Conservation (phyloP, 2,888 invertebrate genomes). For the Hymenopus coronatus region DNA sequence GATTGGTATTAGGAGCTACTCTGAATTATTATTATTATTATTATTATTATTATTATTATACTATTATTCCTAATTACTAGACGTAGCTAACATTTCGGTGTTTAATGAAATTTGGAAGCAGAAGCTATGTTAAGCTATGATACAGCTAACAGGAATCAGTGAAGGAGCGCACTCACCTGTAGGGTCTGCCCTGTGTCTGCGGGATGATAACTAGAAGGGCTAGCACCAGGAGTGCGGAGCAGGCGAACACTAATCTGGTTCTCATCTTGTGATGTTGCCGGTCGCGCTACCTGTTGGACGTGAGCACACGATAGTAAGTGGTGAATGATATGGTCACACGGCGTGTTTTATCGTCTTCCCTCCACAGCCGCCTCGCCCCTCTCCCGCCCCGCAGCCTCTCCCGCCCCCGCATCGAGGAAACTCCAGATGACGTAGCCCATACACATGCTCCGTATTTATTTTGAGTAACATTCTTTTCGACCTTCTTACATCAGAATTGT, state of each 20-base stretch:
- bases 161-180: neutral
- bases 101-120: neutral
- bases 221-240: neutral
- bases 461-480: neutral
- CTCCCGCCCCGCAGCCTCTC: too few relatives aligned
- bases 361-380: too few relatives aligned
- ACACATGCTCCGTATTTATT: neutral
- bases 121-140: neutral
- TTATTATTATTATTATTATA: neutral
- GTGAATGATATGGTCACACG: neutral
- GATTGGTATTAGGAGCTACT: neutral
- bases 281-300: neutral
- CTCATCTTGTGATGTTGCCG: neutral
- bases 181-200: slow-evolving; percentile 1
- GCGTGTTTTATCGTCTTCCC: neutral
- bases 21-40: neutral
- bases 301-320: neutral
- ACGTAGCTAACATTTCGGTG: too few relatives aligned
- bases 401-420: neutral
- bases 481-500: neutral
- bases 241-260: neutral
- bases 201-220: neutral
- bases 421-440: neutral
- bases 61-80: neutral
- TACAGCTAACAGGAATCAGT: too few relatives aligned